Percentiles rank a stretch among this genome's conserved stretches.
These are phyloP conservation scores for Lepidurus packardi DNA, from an alignment of 1,140 invertebrate species.

Conservation along the genomic window DNA sequence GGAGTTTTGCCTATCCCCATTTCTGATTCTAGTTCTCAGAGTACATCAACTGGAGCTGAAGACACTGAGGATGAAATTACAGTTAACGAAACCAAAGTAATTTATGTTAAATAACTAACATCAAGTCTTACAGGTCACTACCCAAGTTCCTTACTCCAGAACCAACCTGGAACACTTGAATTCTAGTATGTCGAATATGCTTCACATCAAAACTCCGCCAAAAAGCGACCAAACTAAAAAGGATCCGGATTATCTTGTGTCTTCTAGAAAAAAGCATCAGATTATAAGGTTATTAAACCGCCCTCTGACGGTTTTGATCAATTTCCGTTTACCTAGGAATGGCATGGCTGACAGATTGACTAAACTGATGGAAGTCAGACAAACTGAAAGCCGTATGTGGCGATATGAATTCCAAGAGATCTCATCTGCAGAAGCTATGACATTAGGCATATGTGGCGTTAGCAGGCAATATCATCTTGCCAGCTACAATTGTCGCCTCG, in stretches of 20 bases:
- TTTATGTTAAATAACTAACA: background rate
- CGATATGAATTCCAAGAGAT: background rate
- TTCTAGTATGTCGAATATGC: background rate
- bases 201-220: background rate
- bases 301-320: background rate
- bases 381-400: slow-evolving; percentile 26
- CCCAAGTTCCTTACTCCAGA: background rate
- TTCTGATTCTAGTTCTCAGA: background rate
- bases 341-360: slow-evolving; percentile 23
- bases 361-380: background rate
- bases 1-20: background rate
- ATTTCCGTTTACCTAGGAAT: background rate
- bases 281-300: background rate
- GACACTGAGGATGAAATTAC: background rate
- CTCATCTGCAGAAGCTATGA: background rate
- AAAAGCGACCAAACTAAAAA: background rate
- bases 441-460: background rate
- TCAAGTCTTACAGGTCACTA: background rate
- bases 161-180: background rate
- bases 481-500: background rate
- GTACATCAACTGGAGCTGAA: slow-evolving; percentile 1
- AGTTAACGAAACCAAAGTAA: background rate
- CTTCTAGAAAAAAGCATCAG: slow-evolving; percentile 24
- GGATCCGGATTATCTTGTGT: background rate
- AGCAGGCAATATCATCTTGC: background rate